phyloP scores from a whole-genome alignment of 2,888 invertebrate genomes.

The Cryptocephalus moraei region DNA sequence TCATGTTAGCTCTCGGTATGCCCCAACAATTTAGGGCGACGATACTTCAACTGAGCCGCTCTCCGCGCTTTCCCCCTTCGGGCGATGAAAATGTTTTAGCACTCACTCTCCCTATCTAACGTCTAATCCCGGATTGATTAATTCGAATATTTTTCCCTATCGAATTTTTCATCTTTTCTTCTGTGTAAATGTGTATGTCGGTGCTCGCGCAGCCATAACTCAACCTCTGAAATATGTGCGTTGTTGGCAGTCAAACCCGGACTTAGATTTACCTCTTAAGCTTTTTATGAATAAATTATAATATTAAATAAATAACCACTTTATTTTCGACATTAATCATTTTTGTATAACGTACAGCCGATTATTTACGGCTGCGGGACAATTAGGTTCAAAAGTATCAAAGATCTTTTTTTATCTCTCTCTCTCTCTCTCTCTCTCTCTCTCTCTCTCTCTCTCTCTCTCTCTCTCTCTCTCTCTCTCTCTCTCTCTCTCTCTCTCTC shows the following conservation, averaged over 20 bases:
- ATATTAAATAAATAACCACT: slow-evolving; percentile 29
- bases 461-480: background rate
- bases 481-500: background rate
- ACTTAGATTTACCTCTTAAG: slow-evolving; percentile 30
- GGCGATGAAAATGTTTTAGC: background rate
- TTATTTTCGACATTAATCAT: slow-evolving; percentile 23
- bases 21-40: slow-evolving; percentile 25
- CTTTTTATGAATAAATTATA: slow-evolving; percentile 31
- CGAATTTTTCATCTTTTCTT: too few relatives aligned
- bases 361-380: slow-evolving; percentile 19
- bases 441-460: too few relatives aligned
- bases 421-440: background rate
- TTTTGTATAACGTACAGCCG: slow-evolving; percentile 25
- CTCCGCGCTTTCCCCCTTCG: background rate
- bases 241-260: slow-evolving; percentile 27
- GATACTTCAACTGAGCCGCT: slow-evolving; percentile 20
- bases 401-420: background rate
- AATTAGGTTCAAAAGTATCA: slow-evolving; percentile 3
- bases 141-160: too few relatives aligned
- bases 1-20: slow-evolving; percentile 29
- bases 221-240: slow-evolving; percentile 34
- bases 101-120: background rate
- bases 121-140: too few relatives aligned
- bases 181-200: too few relatives aligned
- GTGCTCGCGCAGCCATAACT: slow-evolving; percentile 22